phyloP scores from a whole-genome alignment of 2,888 invertebrate species.

The Ischnura elegans region DNA sequence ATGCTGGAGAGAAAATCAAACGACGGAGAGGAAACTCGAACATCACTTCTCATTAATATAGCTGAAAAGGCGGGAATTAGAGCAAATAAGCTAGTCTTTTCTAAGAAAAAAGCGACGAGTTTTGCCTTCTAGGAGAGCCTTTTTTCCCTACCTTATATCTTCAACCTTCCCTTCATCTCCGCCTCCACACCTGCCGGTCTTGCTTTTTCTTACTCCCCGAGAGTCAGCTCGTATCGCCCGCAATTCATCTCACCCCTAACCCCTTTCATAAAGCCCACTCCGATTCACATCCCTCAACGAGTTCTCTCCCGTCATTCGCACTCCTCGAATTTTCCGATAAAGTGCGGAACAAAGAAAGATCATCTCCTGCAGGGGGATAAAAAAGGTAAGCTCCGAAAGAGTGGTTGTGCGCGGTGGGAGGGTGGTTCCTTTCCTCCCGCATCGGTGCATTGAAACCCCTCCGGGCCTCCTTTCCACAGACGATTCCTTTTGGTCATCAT shows the following conservation, averaged over 20 bases:
- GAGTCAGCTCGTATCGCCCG: background rate
- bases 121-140: background rate
- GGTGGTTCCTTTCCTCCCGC: background rate
- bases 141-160: background rate
- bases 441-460: background rate
- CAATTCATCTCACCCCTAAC: background rate
- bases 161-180: background rate
- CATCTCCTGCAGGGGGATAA: background rate
- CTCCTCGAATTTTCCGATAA: slow-evolving; percentile 46
- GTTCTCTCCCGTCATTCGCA: slow-evolving; percentile 29
- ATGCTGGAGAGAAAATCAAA: background rate
- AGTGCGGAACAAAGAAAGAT: background rate
- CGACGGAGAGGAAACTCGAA: background rate
- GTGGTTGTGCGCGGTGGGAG: background rate
- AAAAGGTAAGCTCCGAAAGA: background rate
- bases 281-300: background rate
- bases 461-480: background rate
- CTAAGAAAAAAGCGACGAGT: too few relatives aligned
- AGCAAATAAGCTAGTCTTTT: background rate
- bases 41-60: background rate
- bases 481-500: background rate
- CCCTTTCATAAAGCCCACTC: too few relatives aligned
- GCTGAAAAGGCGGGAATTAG: background rate
- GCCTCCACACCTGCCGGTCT: background rate
- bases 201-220: background rate